Base-by-base conservation (phyloP, 1,140 invertebrate genomes). In the Forficula auricularia region DNA sequence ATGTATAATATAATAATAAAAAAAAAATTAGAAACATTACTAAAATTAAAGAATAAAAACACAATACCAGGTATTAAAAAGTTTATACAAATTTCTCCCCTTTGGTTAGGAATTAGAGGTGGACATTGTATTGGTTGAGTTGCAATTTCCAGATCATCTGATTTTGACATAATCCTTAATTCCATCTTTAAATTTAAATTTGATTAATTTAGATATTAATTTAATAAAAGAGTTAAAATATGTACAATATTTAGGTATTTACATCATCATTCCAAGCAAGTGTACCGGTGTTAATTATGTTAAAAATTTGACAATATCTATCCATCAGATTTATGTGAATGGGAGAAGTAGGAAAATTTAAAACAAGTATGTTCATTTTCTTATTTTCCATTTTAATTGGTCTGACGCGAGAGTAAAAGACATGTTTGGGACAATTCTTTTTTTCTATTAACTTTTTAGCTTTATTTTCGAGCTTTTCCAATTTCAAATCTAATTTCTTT, bases 391-490 rank as follows among this genome's bases (percentile, higher is more conserved):
- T n/a, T n/a, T n/a, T n/a, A n/a, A n/a, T n/a, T n/a, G n/a, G n/a
- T n/a, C n/a, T n/a, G n/a, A n/a, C n/a, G 22, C 10, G 22, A 10
- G 10, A 27, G 4, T 27, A 27, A 27, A 27, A 27, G 22, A 27
- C 4, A 6, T 27, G 22, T 27, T 27, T 27, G 10, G 4, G 22
- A 27, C 4, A 6, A 27, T 27, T 27, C 22, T 52, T 51, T 44
- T 60, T 62, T 36, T 57, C 56, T 19, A 58, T 54, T n/a, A 57
- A 50, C 44, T 58, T 57, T 16, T 54, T 56, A 9, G 60, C 54
- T 47, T 60, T 61, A 12, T 46, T 48, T 38, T 60, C 60, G 10
- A 60, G 37, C 48, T 60, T 59, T 27, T 61, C 59, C 37, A 60
- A 37, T 47, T 60, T 59, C 2, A 34, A 48, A 33, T 55, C 52